phyloP scores from a whole-genome alignment of 1,140 invertebrate species.

The Globodera ellingtonae region DNA sequence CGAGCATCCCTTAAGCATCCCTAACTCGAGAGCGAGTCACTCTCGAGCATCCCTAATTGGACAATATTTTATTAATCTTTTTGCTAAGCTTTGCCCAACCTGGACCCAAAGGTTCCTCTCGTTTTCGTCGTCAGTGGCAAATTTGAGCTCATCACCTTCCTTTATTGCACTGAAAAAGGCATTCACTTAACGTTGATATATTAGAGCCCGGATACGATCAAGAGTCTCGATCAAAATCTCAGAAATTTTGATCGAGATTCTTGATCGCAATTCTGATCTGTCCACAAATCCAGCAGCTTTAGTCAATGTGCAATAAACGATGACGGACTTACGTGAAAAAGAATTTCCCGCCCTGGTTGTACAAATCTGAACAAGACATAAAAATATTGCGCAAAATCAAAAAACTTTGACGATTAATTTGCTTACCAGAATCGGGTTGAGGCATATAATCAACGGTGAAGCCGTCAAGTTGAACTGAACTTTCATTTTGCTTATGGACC shows the following conservation, averaged over 20 bases:
- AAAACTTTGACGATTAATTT: not conserved
- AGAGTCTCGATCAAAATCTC: no score
- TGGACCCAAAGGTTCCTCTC: conserved; percentile 95
- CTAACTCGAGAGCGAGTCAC: no score
- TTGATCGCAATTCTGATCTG: no score
- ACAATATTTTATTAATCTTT: no score
- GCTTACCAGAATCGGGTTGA: conserved; percentile 81
- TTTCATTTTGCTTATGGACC: not conserved
- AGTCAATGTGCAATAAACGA: no score
- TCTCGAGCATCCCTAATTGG: no score
- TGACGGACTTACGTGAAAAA: conserved; percentile 69
- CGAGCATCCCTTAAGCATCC: no score
- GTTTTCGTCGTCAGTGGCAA: conserved; percentile 95
- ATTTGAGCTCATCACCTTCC: conserved; percentile 94
- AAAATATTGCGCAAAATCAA: conserved; percentile 10
- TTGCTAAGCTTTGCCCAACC: no score
- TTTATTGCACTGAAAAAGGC: conserved; percentile 89
- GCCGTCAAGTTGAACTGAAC: conserved; percentile 87
- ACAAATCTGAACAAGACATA: conserved; percentile 66
- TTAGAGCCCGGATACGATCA: no score
- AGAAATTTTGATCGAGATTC: no score
- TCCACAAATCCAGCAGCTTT: no score
- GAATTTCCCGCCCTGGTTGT: conserved; percentile 82
- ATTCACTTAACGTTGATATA: not conserved
- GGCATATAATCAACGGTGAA: conserved; percentile 97